Conservation (phyloP, 2,113 vertebrate genomes). For the Ploceus nigricollis region DNA sequence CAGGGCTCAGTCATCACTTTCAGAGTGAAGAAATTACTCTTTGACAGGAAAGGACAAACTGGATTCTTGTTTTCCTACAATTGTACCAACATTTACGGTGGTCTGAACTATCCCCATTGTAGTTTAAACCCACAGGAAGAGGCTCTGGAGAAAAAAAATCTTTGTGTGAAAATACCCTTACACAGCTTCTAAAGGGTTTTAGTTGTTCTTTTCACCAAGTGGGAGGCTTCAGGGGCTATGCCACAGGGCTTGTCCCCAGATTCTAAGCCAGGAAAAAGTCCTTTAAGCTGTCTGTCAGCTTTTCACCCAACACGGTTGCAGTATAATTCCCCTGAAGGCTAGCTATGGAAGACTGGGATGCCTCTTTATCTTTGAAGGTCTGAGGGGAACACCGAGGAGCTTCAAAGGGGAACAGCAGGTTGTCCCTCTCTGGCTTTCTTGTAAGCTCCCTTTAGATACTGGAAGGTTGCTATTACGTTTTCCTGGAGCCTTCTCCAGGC, state of each 20-base stretch:
- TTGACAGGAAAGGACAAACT: conserved; percentile 30
- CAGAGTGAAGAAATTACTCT: conserved; percentile 32
- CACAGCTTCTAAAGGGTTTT: neutral
- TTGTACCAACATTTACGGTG: conserved; percentile 14
- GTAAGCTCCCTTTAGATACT: neutral
- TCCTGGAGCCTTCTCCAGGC: neutral
- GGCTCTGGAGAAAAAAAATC: neutral
- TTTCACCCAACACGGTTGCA: neutral
- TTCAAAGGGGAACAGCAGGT: neutral
- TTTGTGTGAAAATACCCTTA: neutral
- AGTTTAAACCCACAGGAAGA: conserved; percentile 15
- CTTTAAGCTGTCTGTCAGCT: neutral
- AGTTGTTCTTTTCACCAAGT: neutral
- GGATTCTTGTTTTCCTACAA: conserved; percentile 36
- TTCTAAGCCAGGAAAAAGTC: neutral
- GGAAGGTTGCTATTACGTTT: neutral
- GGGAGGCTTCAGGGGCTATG: neutral
- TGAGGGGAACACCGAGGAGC: neutral
- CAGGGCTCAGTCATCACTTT: conserved; percentile 7
- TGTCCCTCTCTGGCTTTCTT: neutral
- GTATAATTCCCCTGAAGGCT: neutral
- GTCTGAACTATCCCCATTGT: conserved; percentile 1
- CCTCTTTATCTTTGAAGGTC: neutral
- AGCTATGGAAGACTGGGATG: neutral
- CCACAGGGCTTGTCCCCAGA: neutral